A percentile compares a stretch with the other conserved stretches of the same genome.
Evolutionary conservation across 2,113 vertebrate genomes (phyloP).

Genomic region (Syrrhaptes paradoxus): DNA sequence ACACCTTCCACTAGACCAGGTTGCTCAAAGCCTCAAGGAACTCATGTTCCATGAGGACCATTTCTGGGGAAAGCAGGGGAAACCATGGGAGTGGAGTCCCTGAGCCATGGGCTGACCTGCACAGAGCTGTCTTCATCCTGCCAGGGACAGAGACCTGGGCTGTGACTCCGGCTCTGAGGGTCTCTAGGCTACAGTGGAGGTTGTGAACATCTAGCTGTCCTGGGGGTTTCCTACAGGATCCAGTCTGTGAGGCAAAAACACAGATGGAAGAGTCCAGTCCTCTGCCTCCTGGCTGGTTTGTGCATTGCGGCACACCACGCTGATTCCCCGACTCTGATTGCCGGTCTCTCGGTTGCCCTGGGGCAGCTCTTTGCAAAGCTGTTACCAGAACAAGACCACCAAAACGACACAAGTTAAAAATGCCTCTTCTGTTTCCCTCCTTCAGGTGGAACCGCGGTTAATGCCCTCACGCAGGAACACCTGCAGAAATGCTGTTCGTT

Average conservation of each 20-base stretch:
- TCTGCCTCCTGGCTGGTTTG: not conserved
- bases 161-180: not conserved
- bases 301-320: fast-evolving
- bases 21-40: too few relatives aligned
- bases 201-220: not conserved
- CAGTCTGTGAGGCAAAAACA: not conserved
- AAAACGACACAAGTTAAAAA: not conserved
- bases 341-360: not conserved
- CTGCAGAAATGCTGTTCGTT: too few relatives aligned
- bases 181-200: not conserved
- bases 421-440: not conserved
- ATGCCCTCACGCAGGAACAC: not conserved
- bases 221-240: not conserved
- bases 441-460: not conserved
- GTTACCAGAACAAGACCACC: too few relatives aligned
- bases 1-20: too few relatives aligned
- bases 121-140: not conserved
- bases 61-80: not conserved
- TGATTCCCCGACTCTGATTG: not conserved
- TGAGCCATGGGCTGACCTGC: not conserved
- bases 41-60: not conserved
- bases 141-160: not conserved
- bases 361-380: not conserved
- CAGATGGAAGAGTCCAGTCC: not conserved
- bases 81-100: not conserved